A percentile compares a stretch with the other conserved stretches of the same genome.
Evolutionary conservation across 2,113 vertebrate species (phyloP).

Genomic region (Odocoileus virginianus): DNA sequence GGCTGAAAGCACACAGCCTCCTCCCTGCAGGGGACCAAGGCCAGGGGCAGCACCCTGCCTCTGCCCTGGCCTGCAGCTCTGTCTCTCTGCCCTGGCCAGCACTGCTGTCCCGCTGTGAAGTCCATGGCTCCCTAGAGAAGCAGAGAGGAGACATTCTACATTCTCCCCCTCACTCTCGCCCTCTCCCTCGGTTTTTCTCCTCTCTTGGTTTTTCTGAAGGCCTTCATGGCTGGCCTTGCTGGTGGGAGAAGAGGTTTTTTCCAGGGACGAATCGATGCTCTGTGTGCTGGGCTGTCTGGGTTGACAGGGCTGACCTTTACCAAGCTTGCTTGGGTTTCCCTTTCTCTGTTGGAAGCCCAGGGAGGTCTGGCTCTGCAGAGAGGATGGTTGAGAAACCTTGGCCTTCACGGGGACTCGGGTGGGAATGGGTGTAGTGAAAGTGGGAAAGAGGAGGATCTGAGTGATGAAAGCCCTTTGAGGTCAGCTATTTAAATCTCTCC

Average conservation of each 20-base stretch:
- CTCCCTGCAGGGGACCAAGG: not conserved
- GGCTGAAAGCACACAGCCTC: not conserved
- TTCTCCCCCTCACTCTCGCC: constrained; percentile 45
- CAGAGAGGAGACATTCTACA: not conserved
- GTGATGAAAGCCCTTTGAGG: not conserved
- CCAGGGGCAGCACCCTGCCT: not conserved
- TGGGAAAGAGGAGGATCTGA: not conserved
- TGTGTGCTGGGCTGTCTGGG: not conserved
- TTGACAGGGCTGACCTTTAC: constrained; percentile 70
- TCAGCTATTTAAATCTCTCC: not conserved
- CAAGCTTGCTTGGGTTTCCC: not conserved
- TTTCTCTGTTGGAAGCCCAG: not conserved
- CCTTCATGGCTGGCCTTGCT: not conserved
- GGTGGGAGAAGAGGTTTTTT: constrained; percentile 71
- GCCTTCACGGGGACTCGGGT: not conserved
- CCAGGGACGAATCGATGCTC: constrained; percentile 47
- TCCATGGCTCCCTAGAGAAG: not conserved
- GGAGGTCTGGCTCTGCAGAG: constrained; percentile 4
- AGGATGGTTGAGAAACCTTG: not conserved
- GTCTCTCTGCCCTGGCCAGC: not conserved
- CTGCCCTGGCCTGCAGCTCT: not conserved
- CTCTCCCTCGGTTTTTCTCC: constrained; percentile 65
- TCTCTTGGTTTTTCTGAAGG: constrained; percentile 57
- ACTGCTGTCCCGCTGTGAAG: accelerated
- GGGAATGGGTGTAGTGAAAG: not conserved